phyloP scores from a whole-genome alignment of 2,797 vertebrate species.

The Arremon brunneinucha region DNA sequence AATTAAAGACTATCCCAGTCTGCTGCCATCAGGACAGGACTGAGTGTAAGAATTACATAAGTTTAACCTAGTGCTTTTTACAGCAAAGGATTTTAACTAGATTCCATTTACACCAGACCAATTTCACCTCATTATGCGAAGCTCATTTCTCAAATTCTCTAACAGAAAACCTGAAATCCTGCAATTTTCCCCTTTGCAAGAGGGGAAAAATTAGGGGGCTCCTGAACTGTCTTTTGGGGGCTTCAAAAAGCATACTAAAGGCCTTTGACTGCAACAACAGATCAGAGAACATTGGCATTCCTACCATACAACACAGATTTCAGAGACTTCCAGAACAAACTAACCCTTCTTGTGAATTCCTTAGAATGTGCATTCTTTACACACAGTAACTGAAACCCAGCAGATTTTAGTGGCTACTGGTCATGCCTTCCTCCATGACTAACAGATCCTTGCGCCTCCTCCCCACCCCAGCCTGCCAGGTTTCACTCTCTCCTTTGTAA shows the following conservation, averaged over 20 bases:
- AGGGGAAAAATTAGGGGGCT: neutral
- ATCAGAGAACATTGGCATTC: neutral
- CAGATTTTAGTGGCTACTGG: neutral
- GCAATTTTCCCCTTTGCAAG: neutral
- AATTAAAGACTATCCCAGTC: neutral
- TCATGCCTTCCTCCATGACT: neutral
- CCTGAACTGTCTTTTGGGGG: neutral
- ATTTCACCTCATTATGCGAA: neutral
- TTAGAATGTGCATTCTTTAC: neutral
- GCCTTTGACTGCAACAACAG: neutral
- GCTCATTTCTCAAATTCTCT: neutral
- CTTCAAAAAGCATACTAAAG: neutral
- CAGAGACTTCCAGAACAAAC: neutral
- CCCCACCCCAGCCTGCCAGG: neutral
- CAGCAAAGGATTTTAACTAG: neutral
- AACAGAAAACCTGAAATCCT: neutral
- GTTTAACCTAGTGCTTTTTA: neutral
- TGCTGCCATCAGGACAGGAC: neutral
- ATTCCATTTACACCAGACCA: neutral
- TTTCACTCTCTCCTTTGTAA: neutral
- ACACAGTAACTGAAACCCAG: neutral
- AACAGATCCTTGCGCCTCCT: neutral
- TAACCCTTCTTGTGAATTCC: neutral
- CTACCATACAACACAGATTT: fast-evolving
- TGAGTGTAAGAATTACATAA: neutral